phyloP scores from a whole-genome alignment of 1,140 invertebrate genomes.

The Oryzaephilus surinamensis region DNA sequence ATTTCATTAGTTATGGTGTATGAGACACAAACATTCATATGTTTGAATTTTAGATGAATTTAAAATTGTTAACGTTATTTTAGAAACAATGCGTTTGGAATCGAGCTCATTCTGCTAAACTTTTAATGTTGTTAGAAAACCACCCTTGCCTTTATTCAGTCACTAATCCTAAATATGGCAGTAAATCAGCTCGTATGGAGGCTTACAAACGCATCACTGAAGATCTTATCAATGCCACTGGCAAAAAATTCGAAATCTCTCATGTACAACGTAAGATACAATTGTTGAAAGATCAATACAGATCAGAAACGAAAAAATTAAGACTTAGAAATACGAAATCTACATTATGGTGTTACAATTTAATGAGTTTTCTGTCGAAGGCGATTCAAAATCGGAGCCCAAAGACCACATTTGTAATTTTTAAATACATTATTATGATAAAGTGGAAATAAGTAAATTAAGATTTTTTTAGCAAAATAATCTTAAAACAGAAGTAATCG shows the following conservation, averaged over 20 bases:
- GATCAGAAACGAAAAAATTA: constrained; percentile 12
- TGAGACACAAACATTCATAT: background rate
- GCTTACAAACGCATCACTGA: background rate
- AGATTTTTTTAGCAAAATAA: constrained; percentile 8
- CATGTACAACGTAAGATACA: constrained; percentile 17
- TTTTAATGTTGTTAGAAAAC: background rate
- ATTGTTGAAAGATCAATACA: constrained; percentile 16
- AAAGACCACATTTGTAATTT: background rate
- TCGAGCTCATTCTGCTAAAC: background rate
- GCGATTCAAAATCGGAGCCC: background rate
- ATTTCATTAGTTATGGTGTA: background rate
- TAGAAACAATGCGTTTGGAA: background rate
- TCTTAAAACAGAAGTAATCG: constrained; percentile 4
- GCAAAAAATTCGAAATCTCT: constrained; percentile 12
- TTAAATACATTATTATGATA: constrained; percentile 5
- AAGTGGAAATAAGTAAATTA: too few relatives aligned
- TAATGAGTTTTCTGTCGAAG: background rate
- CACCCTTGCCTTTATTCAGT: background rate
- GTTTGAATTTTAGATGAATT: background rate
- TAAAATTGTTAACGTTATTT: background rate
- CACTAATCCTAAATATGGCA: background rate
- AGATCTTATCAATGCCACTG: background rate
- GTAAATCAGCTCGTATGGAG: background rate
- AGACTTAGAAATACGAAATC: constrained; percentile 6
- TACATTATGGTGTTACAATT: constrained; percentile 12